Evolutionary conservation across 1,140 invertebrate genomes (phyloP).

Genomic region (Drosophila punjabiensis): DNA sequence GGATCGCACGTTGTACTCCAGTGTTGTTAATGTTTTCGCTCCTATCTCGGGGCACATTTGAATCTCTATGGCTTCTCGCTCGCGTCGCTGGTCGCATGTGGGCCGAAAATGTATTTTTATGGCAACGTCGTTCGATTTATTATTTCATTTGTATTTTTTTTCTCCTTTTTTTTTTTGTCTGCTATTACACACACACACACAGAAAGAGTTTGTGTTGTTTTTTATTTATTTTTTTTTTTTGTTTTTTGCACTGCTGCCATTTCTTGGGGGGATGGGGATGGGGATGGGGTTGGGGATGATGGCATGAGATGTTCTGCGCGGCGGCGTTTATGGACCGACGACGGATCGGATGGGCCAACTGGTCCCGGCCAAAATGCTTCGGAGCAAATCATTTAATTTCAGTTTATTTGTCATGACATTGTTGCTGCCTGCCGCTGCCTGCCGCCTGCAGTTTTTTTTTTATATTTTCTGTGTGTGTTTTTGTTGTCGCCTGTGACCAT

Average conservation of each 20-base stretch:
- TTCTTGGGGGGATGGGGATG: constrained; percentile 27
- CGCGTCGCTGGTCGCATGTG: constrained; percentile 61
- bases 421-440: constrained; percentile 27
- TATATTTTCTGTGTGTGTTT: constrained; percentile 9
- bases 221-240: not conserved
- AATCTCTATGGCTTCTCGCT: constrained; percentile 72
- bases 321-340: constrained; percentile 25
- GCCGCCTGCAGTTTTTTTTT: constrained; percentile 18
- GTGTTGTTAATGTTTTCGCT: constrained; percentile 31
- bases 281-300: not conserved
- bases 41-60: constrained; percentile 74
- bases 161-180: constrained; percentile 10
- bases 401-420: constrained; percentile 56
- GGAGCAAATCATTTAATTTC: constrained; percentile 60
- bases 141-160: constrained; percentile 41
- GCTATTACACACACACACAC: constrained; percentile 20
- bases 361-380: constrained; percentile 38
- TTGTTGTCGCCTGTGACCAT: constrained; percentile 44
- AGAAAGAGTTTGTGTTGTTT: constrained; percentile 1
- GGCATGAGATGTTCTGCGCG: constrained; percentile 24
- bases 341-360: constrained; percentile 38
- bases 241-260: constrained; percentile 31
- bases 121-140: constrained; percentile 68
- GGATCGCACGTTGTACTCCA: constrained; percentile 64
- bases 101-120: constrained; percentile 82